phyloP scores from a whole-genome alignment of 2,113 vertebrate genomes.

The Sisor rabdophorus region DNA sequence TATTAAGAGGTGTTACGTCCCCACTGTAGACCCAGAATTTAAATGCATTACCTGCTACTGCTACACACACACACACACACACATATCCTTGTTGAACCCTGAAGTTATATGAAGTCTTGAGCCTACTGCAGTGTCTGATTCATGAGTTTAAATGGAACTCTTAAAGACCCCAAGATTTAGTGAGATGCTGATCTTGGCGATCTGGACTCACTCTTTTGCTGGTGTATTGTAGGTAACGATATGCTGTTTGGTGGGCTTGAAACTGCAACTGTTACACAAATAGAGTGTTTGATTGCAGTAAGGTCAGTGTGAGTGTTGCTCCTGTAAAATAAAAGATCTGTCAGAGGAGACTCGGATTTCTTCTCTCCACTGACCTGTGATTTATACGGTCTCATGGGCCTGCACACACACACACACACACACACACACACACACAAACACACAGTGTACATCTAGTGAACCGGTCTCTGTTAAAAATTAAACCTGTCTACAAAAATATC shows the following conservation, averaged over 20 bases:
- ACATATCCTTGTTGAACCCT: slow-evolving; percentile 10
- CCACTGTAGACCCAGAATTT: no score
- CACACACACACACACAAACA: slow-evolving; percentile 14
- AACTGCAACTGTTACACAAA: slow-evolving; percentile 25
- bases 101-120: slow-evolving; percentile 4
- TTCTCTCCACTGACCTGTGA: slow-evolving; percentile 12
- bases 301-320: background rate
- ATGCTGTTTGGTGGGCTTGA: background rate
- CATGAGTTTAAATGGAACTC: slow-evolving; percentile 23
- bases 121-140: background rate
- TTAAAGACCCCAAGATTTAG: background rate
- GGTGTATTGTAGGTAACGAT: background rate
- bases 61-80: no score
- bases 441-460: background rate
- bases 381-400: slow-evolving; percentile 21
- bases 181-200: background rate
- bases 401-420: slow-evolving; percentile 9
- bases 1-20: no score
- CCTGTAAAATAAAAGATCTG: slow-evolving; percentile 42
- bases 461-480: slow-evolving; percentile 16
- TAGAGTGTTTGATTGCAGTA: slow-evolving; percentile 4
- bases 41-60: no score
- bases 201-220: background rate
- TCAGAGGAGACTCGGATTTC: slow-evolving; percentile 27
- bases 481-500: background rate